Conservation (phyloP, 2,113 vertebrate genomes). For the Maccullochella peelii region DNA sequence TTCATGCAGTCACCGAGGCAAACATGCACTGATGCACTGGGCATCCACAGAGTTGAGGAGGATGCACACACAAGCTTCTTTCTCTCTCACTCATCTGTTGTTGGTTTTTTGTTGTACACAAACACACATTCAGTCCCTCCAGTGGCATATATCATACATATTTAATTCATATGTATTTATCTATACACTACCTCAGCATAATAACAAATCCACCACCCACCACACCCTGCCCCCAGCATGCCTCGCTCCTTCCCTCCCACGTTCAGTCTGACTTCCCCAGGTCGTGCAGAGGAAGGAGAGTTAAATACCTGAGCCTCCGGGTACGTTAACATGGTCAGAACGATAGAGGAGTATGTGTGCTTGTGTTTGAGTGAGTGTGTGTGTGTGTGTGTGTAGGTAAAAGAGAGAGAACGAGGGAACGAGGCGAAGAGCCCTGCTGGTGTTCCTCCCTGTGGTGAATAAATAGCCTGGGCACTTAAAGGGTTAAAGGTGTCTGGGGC, state of each 20-base stretch:
- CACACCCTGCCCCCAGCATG: constrained; percentile 67
- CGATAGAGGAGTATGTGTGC: constrained; percentile 36
- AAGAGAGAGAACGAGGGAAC: not conserved
- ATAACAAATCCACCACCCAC: constrained; percentile 65
- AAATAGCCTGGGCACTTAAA: constrained; percentile 82
- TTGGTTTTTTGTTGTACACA: constrained; percentile 8
- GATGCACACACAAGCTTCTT: constrained; percentile 37
- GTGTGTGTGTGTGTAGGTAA: constrained; percentile 48
- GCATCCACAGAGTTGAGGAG: constrained; percentile 43
- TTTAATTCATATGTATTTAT: constrained; percentile 51
- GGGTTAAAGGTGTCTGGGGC: constrained; percentile 86
- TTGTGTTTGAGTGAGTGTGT: constrained; percentile 51
- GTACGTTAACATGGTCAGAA: constrained; percentile 53
- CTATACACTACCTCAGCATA: constrained; percentile 20
- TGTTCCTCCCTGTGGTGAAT: constrained; percentile 52
- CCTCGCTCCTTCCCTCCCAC: constrained; percentile 55
- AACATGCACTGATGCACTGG: constrained; percentile 66
- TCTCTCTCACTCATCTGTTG: constrained; percentile 6
- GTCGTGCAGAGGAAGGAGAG: constrained; percentile 80
- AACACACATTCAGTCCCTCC: constrained; percentile 26
- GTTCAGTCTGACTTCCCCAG: constrained; percentile 52
- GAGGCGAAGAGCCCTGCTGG: constrained; percentile 24
- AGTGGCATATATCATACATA: constrained; percentile 55
- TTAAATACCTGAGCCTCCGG: constrained; percentile 81
- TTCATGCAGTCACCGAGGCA: constrained; percentile 60